Evolutionary conservation across 1,140 invertebrate species (phyloP), one percentile per base, ranked within the genome.

Genomic region (Magallana angulata): DNA sequence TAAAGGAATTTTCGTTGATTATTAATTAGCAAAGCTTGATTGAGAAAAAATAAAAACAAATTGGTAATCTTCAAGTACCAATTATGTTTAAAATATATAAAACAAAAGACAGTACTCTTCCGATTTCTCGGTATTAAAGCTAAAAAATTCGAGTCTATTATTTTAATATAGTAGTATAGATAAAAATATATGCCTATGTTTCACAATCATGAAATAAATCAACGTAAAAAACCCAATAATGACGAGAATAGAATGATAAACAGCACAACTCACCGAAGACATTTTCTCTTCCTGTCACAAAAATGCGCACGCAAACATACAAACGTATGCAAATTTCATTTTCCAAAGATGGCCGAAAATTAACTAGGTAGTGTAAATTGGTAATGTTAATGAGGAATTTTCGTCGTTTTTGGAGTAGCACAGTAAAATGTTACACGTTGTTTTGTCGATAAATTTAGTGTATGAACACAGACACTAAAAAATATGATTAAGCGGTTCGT

Each of bases 301-400:
- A 16, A n/a, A 68, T 68, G 64, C 64, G 64, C 64, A n/a, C 64
- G 64, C 64, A 68, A n/a, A n/a, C n/a, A 2, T 68, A 68, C 64
- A 18, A 18, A 2, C 64, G 24, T 68, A 68, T 68, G 64, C 64
- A 68, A 68, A 68, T 68, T 68, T 68, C 24, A 68, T 18, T 7
- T 68, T 68, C 64, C 64, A n/a, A n/a, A 68, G 64, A 68, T 16
- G n/a, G 64, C 7, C 64, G 64, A 68, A n/a, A 68, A 68, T 68
- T 68, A 68, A 68, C 64, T 68, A 1, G 64, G 14, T n/a, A 8
- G 14, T 68, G 8, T 68, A n/a, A n/a, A n/a, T 68, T 18, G 64
- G 64, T 36, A 36, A 36, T 36, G 36, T 36, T 36, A 1, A 36
- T 36, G 64, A 68, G 64, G n/a, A 18, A 16, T 68, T 68, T 7